A percentile compares a stretch with the other conserved stretches of the same genome.
These are phyloP conservation scores for Drosophila diplacantha DNA, from an alignment of 2,888 invertebrate genomes.

Conservation along the genomic window DNA sequence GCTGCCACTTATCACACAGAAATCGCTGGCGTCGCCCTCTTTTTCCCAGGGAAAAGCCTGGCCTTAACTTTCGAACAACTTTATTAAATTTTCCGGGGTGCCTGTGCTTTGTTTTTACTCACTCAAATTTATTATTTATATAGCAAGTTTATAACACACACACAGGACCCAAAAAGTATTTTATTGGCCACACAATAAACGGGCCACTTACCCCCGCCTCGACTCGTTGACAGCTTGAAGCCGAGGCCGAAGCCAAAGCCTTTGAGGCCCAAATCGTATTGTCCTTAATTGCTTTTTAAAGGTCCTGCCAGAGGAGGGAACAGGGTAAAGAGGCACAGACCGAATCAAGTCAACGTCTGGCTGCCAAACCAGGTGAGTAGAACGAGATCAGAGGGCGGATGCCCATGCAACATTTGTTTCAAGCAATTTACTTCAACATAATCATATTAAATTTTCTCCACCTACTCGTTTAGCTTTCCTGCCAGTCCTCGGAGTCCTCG, in stretches of 20 bases:
- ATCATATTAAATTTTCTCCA: conserved; percentile 72
- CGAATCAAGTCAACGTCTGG: conserved; percentile 30
- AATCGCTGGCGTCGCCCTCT: neutral
- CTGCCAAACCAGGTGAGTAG: conserved; percentile 14
- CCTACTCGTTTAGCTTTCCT: conserved; percentile 55
- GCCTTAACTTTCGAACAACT: conserved; percentile 20
- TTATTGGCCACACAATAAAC: conserved; percentile 36
- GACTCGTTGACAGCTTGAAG: conserved; percentile 46
- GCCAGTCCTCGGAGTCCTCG: conserved; percentile 11
- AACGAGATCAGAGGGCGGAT: conserved; percentile 29
- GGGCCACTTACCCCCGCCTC: conserved; percentile 5
- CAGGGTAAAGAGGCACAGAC: conserved; percentile 9
- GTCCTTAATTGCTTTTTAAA: conserved; percentile 61
- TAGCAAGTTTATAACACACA: conserved; percentile 17
- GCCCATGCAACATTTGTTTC: conserved; percentile 69
- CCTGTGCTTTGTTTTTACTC: conserved; percentile 1
- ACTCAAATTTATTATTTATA: conserved; percentile 33
- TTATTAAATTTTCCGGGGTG: conserved; percentile 24
- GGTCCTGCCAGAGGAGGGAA: conserved; percentile 29
- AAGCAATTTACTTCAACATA: conserved; percentile 72
- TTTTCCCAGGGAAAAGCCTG: conserved; percentile 1
- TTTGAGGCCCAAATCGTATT: conserved; percentile 45
- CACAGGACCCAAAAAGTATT: conserved; percentile 14
- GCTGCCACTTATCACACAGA: conserved; percentile 27
- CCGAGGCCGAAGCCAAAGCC: conserved; percentile 7